A percentile compares a stretch with the other conserved stretches of the same genome.
These are phyloP conservation scores for Brachyopa scutellaris DNA, from an alignment of 2,888 invertebrate species.

Conservation along the genomic window DNA sequence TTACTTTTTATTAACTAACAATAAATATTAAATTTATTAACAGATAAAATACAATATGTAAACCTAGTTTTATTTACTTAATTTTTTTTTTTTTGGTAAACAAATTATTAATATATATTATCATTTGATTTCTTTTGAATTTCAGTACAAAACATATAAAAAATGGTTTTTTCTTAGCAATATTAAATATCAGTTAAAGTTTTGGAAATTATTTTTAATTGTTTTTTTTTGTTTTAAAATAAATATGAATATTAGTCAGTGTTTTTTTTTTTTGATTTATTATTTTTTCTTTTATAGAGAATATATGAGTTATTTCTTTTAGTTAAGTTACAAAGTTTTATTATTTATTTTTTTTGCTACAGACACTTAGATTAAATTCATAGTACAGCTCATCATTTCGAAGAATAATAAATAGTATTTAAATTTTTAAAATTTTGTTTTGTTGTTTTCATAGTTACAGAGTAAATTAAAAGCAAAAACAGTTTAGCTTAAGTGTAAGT, in stretches of 20 bases:
- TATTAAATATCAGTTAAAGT: conserved; percentile 51
- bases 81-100: conserved; percentile 30
- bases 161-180: conserved; percentile 46
- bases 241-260: conserved; percentile 1
- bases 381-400: conserved; percentile 30
- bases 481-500: background rate
- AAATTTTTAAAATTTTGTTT: conserved; percentile 1
- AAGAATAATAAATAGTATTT: conserved; percentile 22
- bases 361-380: conserved; percentile 44
- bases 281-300: background rate
- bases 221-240: conserved; percentile 8
- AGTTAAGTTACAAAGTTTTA: conserved; percentile 22
- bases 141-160: conserved; percentile 66
- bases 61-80: conserved; percentile 23
- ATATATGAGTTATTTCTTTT: conserved; percentile 8
- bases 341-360: conserved; percentile 23
- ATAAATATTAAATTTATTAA: conserved; percentile 51
- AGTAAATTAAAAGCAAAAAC: conserved; percentile 7
- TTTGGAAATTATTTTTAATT: background rate
- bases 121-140: conserved; percentile 17
- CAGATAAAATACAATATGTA: conserved; percentile 39
- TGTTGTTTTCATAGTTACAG: conserved; percentile 1
- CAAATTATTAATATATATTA: conserved; percentile 41
- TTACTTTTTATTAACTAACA: conserved; percentile 47
- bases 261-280: background rate